phyloP scores from a whole-genome alignment of 2,113 vertebrate species.

The Collichthys lucidus region DNA sequence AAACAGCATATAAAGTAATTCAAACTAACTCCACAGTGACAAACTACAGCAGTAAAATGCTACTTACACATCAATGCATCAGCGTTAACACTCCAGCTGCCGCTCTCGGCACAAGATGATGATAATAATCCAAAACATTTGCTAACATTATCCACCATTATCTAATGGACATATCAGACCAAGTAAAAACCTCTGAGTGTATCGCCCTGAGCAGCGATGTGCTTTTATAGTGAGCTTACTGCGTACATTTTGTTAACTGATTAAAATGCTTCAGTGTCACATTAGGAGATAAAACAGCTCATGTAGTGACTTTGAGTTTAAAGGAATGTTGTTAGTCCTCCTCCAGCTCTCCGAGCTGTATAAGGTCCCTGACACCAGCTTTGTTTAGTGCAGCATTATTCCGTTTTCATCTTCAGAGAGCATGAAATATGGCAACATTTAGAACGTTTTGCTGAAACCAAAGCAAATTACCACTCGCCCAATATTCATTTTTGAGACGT shows the following conservation, averaged over 20 bases:
- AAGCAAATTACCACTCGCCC: background rate
- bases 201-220: background rate
- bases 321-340: background rate
- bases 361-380: background rate
- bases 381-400: background rate
- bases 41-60: background rate
- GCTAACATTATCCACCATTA: background rate
- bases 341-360: background rate
- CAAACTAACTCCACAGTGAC: background rate
- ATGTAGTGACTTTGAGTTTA: background rate
- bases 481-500: background rate
- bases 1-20: no score
- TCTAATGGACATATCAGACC: background rate
- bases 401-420: background rate
- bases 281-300: background rate
- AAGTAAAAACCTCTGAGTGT: background rate
- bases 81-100: background rate
- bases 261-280: no score
- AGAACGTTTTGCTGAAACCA: conserved; percentile 14
- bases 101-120: background rate
- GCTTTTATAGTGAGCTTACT: background rate
- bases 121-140: background rate
- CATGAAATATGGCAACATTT: background rate
- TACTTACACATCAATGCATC: background rate
- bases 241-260: no score